Conservation (phyloP, 2,797 vertebrate species). For the Threskiornis aethiopicus region DNA sequence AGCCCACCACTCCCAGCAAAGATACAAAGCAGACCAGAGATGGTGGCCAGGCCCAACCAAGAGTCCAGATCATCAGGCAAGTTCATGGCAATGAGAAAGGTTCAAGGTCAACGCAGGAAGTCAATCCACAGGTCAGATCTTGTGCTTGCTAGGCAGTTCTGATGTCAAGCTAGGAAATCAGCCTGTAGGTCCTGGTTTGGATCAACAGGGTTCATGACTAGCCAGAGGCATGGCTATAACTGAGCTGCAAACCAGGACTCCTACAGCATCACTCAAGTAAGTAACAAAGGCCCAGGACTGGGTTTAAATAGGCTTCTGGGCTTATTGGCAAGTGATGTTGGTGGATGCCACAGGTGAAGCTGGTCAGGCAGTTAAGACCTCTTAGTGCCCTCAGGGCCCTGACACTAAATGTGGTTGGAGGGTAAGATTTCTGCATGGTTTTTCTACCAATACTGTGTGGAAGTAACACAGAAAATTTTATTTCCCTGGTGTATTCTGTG, state of each 20-base stretch:
- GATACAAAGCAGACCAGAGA: background rate
- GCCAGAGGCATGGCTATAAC: background rate
- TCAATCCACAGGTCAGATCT: background rate
- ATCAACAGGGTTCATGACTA: background rate
- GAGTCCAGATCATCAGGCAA: background rate
- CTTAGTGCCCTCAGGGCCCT: background rate
- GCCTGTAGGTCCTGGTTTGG: background rate
- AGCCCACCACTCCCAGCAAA: background rate
- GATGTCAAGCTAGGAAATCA: background rate
- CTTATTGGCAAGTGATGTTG: background rate
- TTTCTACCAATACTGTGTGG: background rate
- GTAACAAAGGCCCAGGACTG: background rate
- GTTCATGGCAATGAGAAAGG: background rate
- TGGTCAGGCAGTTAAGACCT: background rate
- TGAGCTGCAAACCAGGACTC: background rate
- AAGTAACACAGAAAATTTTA: background rate
- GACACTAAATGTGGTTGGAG: background rate
- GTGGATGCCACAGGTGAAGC: background rate
- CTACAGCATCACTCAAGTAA: background rate
- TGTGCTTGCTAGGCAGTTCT: background rate
- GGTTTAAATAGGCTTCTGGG: background rate
- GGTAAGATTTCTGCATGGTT: background rate
- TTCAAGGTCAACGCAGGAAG: background rate
- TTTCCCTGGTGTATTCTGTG: background rate
- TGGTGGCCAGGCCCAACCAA: background rate